Conservation (phyloP, 2,797 vertebrate species). For the Amphiprion clarkii region DNA sequence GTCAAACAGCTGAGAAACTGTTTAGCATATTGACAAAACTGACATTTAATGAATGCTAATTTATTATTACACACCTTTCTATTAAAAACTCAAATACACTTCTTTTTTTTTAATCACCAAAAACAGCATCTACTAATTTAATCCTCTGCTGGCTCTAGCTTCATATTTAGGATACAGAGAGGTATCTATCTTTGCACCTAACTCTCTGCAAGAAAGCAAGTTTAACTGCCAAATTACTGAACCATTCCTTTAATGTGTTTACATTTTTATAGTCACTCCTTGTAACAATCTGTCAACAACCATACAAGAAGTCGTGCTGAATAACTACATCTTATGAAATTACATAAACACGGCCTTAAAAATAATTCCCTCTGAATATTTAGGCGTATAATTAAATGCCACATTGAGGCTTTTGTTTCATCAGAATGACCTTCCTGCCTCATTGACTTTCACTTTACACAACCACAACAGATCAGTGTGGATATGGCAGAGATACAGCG, state of each 20-base stretch:
- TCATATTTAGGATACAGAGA: no score
- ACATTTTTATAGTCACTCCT: not conserved
- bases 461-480: conserved; percentile 49
- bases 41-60: no score
- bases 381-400: conserved; percentile 37
- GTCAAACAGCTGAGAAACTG: not conserved
- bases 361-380: conserved; percentile 16
- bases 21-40: no score
- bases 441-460: conserved; percentile 61
- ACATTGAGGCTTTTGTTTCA: conserved; percentile 19
- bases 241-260: not conserved
- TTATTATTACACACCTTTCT: no score
- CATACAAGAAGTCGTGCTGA: not conserved
- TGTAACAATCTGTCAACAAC: conserved; percentile 1
- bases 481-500: conserved; percentile 38
- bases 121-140: no score
- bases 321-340: conserved; percentile 1
- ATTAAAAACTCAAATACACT: no score
- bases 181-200: no score
- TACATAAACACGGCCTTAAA: conserved; percentile 32
- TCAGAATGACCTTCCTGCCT: conserved; percentile 53
- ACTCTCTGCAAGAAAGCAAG: not conserved
- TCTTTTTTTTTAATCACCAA: no score
- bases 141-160: no score
- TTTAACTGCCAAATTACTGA: not conserved